Base-by-base conservation (phyloP, 1,140 invertebrate species). In the Drosophila seguyi region DNA sequence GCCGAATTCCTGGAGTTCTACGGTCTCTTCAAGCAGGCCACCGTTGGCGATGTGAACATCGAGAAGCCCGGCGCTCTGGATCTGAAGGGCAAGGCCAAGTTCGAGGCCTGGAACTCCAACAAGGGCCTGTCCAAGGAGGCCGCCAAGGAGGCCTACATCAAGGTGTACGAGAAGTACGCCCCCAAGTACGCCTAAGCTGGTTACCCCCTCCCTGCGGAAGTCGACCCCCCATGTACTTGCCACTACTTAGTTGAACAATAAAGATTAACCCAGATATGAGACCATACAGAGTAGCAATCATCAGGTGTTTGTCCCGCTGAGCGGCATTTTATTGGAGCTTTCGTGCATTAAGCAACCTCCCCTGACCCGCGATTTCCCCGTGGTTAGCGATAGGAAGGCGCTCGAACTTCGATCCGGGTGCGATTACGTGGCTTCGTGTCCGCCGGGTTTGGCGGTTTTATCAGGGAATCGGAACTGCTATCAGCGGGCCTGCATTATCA, bases 71-170 rank as follows among this genome's bases (percentile, higher is more conserved):
- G 98, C 45, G 95, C 98, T 94, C 92, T 99, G 27, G 98, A 99
- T 93, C 95, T 99, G 61, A 98, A 98, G 93, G 98, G 97, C 36
- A 99, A 99, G 93, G 97, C 98, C 1, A 99, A 99, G 92, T 99
- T 97, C 97, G 96, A 99, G 84, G 95, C 97, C n/a, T 99, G 98
- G 98, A 95, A 95, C 74, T 93, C 81, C 11, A 96, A 95, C 92
- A 98, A 98, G 93, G 98, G 98, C 80, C 93, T 94, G 69, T 93
- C 94, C 47, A 94, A 95, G 92, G 97, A 97, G n/a, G 95, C 95
- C 52, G 98, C 98, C 27, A 97, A 97, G 93, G 94, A 96, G 80
- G 94, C 95, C 6, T 99, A 99, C 93, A 95, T 99, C 62, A 94
- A 94, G 8, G 96, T 96, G 92, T 97, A 95, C 2, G 94, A 95